phyloP scores from a whole-genome alignment of 2,113 vertebrate species.

The Sclerurus mexicanus region DNA sequence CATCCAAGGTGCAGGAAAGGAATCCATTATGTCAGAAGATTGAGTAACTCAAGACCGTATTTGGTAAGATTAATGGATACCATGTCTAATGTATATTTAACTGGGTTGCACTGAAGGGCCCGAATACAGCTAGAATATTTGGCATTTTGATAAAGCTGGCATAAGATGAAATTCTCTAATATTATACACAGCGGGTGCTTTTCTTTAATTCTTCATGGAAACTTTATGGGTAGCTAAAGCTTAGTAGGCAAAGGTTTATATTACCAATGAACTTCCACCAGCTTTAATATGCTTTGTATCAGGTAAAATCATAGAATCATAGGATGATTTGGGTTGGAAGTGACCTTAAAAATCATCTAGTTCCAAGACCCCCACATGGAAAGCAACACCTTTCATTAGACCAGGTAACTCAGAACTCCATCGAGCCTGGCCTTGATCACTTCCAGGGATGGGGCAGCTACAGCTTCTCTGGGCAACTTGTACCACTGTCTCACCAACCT shows the following conservation, averaged over 20 bases:
- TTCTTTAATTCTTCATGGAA: background rate
- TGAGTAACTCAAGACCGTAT: constrained; percentile 20
- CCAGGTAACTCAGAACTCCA: accelerated
- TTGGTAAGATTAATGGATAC: constrained; percentile 55
- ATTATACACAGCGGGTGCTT: background rate
- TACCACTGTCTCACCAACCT: accelerated
- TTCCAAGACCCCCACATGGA: accelerated
- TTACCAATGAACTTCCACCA: background rate
- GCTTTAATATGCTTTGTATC: background rate
- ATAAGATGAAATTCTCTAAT: background rate
- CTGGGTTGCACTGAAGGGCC: background rate
- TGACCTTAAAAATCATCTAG: background rate
- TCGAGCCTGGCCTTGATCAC: accelerated
- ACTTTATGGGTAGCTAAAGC: background rate
- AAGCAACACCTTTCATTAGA: background rate
- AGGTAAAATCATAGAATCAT: background rate
- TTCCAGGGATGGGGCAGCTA: background rate
- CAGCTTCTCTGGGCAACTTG: accelerated
- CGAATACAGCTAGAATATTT: background rate
- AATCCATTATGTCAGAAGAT: constrained; percentile 60
- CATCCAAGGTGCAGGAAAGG: constrained; percentile 46
- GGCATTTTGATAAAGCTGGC: background rate
- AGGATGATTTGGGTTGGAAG: background rate
- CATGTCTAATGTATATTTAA: constrained; percentile 41
- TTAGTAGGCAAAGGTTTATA: background rate